A percentile compares a stretch with the other conserved stretches of the same genome.
phyloP scores from a whole-genome alignment of 2,113 vertebrate genomes.

The Corynorhinus townsendii region DNA sequence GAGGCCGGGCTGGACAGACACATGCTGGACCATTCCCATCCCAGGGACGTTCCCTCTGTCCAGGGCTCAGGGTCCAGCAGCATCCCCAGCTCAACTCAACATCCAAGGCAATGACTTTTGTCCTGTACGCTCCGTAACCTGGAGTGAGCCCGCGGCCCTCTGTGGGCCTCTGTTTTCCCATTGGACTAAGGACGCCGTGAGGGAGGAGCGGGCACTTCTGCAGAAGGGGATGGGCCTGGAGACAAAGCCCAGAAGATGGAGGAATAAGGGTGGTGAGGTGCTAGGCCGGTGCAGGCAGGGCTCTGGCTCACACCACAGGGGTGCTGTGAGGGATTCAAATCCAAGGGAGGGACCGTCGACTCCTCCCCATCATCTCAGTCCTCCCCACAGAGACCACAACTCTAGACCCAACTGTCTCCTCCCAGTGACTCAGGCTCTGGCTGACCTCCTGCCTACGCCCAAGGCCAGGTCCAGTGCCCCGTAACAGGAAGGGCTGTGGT shows the following conservation, averaged over 20 bases:
- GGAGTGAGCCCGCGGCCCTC: neutral
- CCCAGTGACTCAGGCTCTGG: conserved; percentile 62
- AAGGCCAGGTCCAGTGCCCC: neutral
- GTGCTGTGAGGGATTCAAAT: neutral
- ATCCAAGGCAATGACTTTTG: neutral
- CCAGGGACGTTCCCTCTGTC: neutral
- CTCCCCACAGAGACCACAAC: conserved; percentile 21
- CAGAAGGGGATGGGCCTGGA: neutral
- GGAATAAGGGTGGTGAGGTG: neutral
- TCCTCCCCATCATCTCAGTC: neutral
- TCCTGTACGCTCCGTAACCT: neutral
- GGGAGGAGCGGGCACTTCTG: neutral
- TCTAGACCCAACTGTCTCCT: neutral
- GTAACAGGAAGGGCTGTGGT: conserved; percentile 16
- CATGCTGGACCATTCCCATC: fast-evolving
- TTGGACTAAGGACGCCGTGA: fast-evolving
- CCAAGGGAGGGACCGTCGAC: neutral
- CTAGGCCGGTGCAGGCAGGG: neutral
- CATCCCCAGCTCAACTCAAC: neutral
- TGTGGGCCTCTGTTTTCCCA: neutral
- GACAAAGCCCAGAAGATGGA: neutral
- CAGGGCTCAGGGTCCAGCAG: neutral
- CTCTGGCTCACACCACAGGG: neutral
- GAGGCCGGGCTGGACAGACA: neutral
- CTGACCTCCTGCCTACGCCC: conserved; percentile 18